Conservation (phyloP, 2,113 vertebrate genomes). For the Semnopithecus entellus region DNA sequence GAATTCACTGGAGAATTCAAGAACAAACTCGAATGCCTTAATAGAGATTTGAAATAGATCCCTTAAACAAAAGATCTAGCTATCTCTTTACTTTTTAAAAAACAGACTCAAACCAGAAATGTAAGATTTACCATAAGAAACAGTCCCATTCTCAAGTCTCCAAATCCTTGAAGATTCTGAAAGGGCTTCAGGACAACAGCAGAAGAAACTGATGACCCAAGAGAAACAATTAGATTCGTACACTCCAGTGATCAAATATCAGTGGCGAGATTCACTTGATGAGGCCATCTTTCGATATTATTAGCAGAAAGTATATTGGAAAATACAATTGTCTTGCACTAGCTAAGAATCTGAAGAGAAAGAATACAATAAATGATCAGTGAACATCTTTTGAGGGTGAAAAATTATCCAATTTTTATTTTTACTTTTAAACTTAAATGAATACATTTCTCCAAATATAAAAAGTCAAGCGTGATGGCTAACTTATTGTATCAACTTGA, state of each 20-base stretch:
- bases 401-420: background rate
- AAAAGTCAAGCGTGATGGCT: background rate
- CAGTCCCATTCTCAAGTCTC: background rate
- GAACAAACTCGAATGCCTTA: background rate
- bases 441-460: background rate
- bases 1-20: background rate
- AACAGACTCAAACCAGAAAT: background rate
- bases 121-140: background rate
- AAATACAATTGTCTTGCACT: background rate
- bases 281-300: background rate
- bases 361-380: background rate
- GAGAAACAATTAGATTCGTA: background rate
- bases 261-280: background rate
- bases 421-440: background rate
- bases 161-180: background rate
- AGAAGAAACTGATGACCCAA: background rate
- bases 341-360: background rate
- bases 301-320: background rate
- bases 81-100: background rate
- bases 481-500: background rate
- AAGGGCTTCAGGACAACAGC: background rate
- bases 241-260: background rate
- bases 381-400: background rate
- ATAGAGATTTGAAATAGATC: background rate
- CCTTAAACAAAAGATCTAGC: background rate